Conservation (phyloP, 2,888 invertebrate genomes). For the Synergus itoensis region DNA sequence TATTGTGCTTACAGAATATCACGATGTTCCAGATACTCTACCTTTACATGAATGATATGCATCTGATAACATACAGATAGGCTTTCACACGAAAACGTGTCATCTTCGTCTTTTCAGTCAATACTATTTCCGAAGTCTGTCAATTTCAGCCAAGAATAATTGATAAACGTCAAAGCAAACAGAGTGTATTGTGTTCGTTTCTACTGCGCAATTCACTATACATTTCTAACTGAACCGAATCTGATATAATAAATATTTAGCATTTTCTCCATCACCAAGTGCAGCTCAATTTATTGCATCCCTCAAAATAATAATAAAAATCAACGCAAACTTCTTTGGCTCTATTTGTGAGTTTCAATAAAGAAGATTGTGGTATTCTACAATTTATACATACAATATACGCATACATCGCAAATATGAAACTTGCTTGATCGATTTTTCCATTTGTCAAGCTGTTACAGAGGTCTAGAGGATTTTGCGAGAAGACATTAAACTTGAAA, state of each 20-base stretch:
- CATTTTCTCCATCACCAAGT: background rate
- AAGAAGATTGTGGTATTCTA: too few relatives aligned
- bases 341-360: too few relatives aligned
- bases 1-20: conserved; percentile 19
- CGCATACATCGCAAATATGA: too few relatives aligned
- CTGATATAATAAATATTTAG: background rate
- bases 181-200: background rate
- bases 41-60: conserved; percentile 24
- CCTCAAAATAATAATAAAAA: background rate
- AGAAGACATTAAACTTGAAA: conserved; percentile 1
- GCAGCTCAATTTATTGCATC: background rate
- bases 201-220: background rate
- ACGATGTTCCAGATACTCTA: conserved; percentile 36
- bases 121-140: conserved; percentile 31
- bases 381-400: too few relatives aligned
- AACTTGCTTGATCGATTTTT: background rate
- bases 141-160: conserved; percentile 21
- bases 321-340: background rate
- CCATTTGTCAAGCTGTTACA: background rate
- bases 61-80: conserved; percentile 31
- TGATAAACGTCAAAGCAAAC: conserved; percentile 8
- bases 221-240: background rate
- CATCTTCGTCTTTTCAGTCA: conserved; percentile 31
- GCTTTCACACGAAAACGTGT: background rate
- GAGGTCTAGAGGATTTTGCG: background rate